Evolutionary conservation across 2,113 vertebrate genomes (phyloP), one percentile per base, ranked within the genome.

Genomic region (Stictonetta naevosa): DNA sequence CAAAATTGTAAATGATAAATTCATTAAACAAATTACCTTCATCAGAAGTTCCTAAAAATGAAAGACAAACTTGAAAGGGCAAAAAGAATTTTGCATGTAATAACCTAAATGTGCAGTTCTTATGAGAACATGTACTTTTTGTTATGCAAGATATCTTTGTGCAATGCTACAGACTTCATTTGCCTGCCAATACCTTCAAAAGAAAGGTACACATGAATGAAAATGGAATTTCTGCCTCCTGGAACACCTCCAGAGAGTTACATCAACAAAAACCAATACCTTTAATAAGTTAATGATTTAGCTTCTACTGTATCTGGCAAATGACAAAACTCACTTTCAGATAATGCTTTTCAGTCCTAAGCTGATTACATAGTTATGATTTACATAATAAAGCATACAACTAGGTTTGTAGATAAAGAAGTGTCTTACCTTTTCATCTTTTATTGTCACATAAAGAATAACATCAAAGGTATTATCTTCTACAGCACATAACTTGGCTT

Each of bases 391-490:
- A 62, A 90, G 5, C 12, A 5, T 5, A 80, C 5, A 2, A 92
- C 53, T 0, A 64, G 3, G 26, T 72, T 2, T 83, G 8, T 7
- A 83, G n/a, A 77, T 26, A 28, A 0, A 5, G 0, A 77, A 79
- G 4, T 23, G 59, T 20, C 83, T 98, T 97, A 99, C 99, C 98
- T 99, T 99, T 79, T 98, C 95, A 71, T 97, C 97, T n/a, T 94
- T 90, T 72, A 98, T 34, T 15, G 98, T 99, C 66, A 99, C 88
- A 87, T 98, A 99, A 86, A 99, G 99, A 74, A 98, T 98, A 50
- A 99, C 95, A 34, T 98, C 97, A 74, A 98, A 98, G 20, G 92
- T 98, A 28, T 98, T 83, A 29, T 96, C 96, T 93, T 98, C 82
- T 5, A 98, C 44, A 38, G 97, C 98, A 95, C 98, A 98, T 59